Percentiles rank a stretch among this genome's conserved stretches.
These are phyloP conservation scores for Pomacea canaliculata DNA, from an alignment of 2,888 invertebrate species.

Conservation along the genomic window DNA sequence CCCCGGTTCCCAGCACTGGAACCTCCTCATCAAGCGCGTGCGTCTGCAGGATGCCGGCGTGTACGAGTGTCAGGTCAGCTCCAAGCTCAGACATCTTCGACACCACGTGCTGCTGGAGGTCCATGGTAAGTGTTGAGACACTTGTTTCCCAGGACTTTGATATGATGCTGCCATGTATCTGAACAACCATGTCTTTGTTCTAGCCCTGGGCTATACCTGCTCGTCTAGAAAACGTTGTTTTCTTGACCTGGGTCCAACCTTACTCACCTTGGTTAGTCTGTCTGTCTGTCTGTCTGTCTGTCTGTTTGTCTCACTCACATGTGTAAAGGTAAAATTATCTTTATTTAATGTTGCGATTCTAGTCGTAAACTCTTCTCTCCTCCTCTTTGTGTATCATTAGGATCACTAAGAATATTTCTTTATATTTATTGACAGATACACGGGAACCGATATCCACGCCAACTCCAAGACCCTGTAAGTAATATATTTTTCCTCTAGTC, in stretches of 20 bases:
- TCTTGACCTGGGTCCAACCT: background rate
- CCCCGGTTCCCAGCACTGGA: slow-evolving; percentile 45
- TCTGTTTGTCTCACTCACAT: no score
- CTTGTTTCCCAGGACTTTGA: background rate
- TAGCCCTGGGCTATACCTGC: background rate
- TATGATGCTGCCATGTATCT: background rate
- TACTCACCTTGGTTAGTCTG: no score
- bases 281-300: no score
- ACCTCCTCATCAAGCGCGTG: slow-evolving; percentile 50
- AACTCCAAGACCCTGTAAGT: slow-evolving; percentile 18
- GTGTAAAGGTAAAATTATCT: no score
- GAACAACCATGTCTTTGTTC: background rate
- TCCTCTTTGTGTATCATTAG: no score
- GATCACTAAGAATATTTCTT: background rate
- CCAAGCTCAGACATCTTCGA: slow-evolving; percentile 47
- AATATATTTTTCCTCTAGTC: background rate
- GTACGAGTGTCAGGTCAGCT: slow-evolving; percentile 57
- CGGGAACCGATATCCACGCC: slow-evolving; percentile 8
- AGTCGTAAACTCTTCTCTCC: no score
- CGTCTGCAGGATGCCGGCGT: slow-evolving; percentile 45
- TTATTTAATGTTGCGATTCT: no score
- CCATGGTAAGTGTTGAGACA: slow-evolving; percentile 36
- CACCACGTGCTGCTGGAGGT: slow-evolving; percentile 50
- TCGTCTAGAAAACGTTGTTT: background rate
- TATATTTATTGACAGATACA: slow-evolving; percentile 13